These are phyloP conservation scores for Ephialtes manifestator DNA, from an alignment of 2,888 invertebrate species.

Conservation along the genomic window DNA sequence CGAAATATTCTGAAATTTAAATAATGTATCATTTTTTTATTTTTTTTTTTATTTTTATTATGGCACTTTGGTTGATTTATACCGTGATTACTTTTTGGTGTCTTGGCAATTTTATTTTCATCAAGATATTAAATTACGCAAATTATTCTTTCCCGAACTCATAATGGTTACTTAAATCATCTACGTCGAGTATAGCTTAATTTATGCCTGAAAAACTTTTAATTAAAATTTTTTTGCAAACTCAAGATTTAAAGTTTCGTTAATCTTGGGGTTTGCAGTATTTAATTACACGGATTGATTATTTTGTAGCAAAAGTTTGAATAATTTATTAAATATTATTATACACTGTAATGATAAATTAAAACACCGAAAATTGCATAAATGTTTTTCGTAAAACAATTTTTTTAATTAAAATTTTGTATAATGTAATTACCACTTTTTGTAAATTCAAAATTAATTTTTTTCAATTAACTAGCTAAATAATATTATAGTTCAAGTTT, in stretches of 20 bases:
- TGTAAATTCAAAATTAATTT: too few relatives aligned
- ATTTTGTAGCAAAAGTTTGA: too few relatives aligned
- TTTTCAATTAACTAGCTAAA: too few relatives aligned
- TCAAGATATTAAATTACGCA: slow-evolving; percentile 4
- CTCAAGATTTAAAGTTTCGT: not conserved
- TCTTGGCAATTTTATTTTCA: not conserved
- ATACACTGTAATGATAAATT: too few relatives aligned
- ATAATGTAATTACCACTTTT: too few relatives aligned
- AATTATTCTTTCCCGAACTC: slow-evolving; percentile 1
- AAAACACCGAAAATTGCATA: too few relatives aligned
- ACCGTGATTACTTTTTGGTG: not conserved
- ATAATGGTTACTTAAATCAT: not conserved
- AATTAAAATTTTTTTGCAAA: not conserved
- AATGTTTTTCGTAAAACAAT: too few relatives aligned
- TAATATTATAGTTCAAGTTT: too few relatives aligned
- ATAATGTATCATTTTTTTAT: not conserved
- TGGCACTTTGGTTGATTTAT: not conserved
- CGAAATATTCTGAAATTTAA: slow-evolving; percentile 39
- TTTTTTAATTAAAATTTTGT: too few relatives aligned
- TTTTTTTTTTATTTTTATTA: not conserved
- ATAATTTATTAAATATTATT: too few relatives aligned
- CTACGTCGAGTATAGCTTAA: not conserved
- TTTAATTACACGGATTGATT: too few relatives aligned
- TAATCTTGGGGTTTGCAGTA: too few relatives aligned
- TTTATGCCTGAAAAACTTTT: slow-evolving; percentile 9